A percentile compares a stretch with the other conserved stretches of the same genome.
Evolutionary conservation across 2,113 vertebrate species (phyloP).

Genomic region (Lepisosteus osseus): DNA sequence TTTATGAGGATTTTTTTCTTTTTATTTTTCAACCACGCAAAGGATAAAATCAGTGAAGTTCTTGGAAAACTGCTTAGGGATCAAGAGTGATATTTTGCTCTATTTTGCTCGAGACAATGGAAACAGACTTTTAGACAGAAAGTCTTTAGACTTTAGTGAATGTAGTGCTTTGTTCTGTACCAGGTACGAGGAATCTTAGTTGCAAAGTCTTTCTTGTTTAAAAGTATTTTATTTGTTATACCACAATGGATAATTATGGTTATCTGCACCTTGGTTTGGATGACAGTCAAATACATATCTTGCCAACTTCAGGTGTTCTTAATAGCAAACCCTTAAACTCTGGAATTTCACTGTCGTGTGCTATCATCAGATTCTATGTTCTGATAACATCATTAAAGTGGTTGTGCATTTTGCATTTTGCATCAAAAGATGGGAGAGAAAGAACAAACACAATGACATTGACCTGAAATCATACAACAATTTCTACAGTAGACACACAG

Average conservation of each 20-base stretch:
- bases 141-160: background rate
- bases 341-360: no score
- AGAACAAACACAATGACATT: no score
- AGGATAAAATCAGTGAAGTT: conserved; percentile 4
- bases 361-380: no score
- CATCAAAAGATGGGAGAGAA: no score
- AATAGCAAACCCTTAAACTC: no score
- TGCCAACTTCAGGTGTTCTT: no score
- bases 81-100: conserved; percentile 18
- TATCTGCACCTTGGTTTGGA: background rate
- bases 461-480: no score
- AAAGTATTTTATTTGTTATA: no score
- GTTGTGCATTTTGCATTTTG: no score
- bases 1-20: conserved; percentile 18
- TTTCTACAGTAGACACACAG: no score
- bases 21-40: conserved; percentile 9
- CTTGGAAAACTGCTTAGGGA: conserved; percentile 6
- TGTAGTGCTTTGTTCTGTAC: background rate
- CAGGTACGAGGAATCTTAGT: background rate
- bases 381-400: no score
- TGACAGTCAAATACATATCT: no score
- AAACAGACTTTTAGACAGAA: background rate
- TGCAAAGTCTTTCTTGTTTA: background rate
- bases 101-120: background rate
- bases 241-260: background rate